Evolutionary conservation across 2,113 vertebrate genomes (phyloP).

Genomic region (Python bivittatus): DNA sequence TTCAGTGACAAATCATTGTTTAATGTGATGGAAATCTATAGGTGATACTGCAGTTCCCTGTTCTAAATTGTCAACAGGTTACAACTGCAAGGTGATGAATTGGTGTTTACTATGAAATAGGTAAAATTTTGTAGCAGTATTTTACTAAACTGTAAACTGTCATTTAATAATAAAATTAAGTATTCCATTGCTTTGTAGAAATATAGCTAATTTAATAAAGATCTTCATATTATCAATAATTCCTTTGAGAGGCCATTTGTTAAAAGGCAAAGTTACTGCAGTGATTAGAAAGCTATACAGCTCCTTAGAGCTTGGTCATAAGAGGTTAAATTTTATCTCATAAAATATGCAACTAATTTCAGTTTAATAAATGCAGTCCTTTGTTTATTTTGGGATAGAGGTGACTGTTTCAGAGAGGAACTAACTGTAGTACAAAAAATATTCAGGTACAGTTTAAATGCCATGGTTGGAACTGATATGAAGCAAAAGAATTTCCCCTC

Average conservation of each 20-base stretch:
- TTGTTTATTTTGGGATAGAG: background rate
- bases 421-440: background rate
- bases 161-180: conserved; percentile 30
- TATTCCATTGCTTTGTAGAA: conserved; percentile 39
- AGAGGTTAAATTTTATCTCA: background rate
- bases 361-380: background rate
- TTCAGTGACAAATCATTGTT: background rate
- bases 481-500: too few relatives aligned
- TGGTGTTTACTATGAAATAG: conserved; percentile 16
- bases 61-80: background rate
- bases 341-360: background rate
- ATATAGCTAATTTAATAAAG: background rate
- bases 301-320: background rate
- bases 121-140: background rate
- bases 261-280: background rate
- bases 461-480: background rate
- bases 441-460: background rate
- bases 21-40: background rate
- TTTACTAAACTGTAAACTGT: conserved; percentile 2
- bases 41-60: background rate
- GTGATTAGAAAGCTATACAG: conserved; percentile 7
- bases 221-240: conserved; percentile 16
- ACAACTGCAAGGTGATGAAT: background rate
- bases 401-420: background rate
- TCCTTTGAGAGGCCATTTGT: background rate